Evolutionary conservation across 2,888 invertebrate genomes (phyloP), one percentile per base, ranked within the genome.

Genomic region (Orthonychiurus folsomi): DNA sequence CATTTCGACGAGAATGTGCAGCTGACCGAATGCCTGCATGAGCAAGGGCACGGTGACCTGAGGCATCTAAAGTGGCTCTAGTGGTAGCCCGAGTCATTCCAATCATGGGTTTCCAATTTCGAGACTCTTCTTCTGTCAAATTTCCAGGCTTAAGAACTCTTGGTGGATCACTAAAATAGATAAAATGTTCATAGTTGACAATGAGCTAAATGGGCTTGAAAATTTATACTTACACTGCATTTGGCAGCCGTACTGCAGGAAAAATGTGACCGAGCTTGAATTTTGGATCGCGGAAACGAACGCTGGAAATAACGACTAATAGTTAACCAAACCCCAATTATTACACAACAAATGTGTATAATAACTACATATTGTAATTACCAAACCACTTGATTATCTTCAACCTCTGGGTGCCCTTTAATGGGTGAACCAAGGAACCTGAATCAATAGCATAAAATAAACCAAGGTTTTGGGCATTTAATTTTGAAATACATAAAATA

Each of bases 101-200:
- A 67, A 88, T 86, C 75, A 84, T 84, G 3, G 91, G 89, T 61
- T 85, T 80, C 83, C 86, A 90, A 75, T 86, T 85, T 75, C 85
- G 81, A 20, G 67, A 69, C 56, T 72, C 71, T 26, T 82, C 79
- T n/a, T 80, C 80, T 2, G 78, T 77, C 64, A 87, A 81, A 76
- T 89, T 85, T 48, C 85, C 85, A 0, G 92, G 89, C 75, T 90
- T 90, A 61, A 94, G 80, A 9, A 90, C 87, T 66, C 82, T 79
- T 0, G 84, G 82, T 1, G 94, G 90, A 71, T 87, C 85, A 62
- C 81, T 81, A 20, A 55, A 21, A 60, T 23, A 60, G 61, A 63
- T 47, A 61, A 54, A 57, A 20, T 54, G 26, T 56, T 20, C 54
- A 37, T n/a, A 56, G 37, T 18, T n/a, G n/a, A n/a, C n/a, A n/a